Conservation (phyloP, 2,113 vertebrate genomes). For the Dicrurus megarhynchus region DNA sequence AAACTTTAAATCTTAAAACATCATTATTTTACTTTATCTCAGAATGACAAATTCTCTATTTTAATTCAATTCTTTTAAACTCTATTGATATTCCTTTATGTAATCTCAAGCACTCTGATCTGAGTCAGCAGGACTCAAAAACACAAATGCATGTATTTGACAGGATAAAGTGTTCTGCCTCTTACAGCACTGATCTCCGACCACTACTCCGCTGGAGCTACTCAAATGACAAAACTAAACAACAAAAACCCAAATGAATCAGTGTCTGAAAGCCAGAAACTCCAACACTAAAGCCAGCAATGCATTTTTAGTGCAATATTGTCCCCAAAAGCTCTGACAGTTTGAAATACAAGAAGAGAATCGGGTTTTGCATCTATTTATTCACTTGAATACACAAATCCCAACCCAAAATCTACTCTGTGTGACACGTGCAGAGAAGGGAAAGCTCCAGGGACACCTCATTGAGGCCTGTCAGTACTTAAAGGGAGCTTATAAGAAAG, state of each 20-base stretch:
- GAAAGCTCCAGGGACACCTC: not conserved
- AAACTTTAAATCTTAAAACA: not conserved
- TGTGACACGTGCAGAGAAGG: fast-evolving
- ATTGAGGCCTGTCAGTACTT: not conserved
- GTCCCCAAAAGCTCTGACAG: not conserved
- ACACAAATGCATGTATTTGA: fast-evolving
- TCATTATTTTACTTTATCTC: not conserved
- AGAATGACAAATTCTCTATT: not conserved
- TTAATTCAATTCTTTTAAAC: not conserved
- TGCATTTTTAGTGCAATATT: not conserved
- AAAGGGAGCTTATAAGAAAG: not conserved
- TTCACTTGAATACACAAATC: not conserved
- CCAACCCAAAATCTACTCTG: not conserved
- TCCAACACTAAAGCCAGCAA: not conserved
- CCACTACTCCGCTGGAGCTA: not conserved
- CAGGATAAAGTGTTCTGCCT: not conserved
- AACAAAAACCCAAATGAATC: not conserved
- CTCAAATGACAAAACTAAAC: not conserved
- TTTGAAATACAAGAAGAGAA: not conserved
- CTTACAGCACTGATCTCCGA: not conserved
- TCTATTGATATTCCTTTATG: not conserved
- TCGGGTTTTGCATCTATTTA: fast-evolving
- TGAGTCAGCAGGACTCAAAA: not conserved
- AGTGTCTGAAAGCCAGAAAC: not conserved
- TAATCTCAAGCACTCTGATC: not conserved